phyloP scores from a whole-genome alignment of 2,113 vertebrate genomes.

The Origma solitaria region DNA sequence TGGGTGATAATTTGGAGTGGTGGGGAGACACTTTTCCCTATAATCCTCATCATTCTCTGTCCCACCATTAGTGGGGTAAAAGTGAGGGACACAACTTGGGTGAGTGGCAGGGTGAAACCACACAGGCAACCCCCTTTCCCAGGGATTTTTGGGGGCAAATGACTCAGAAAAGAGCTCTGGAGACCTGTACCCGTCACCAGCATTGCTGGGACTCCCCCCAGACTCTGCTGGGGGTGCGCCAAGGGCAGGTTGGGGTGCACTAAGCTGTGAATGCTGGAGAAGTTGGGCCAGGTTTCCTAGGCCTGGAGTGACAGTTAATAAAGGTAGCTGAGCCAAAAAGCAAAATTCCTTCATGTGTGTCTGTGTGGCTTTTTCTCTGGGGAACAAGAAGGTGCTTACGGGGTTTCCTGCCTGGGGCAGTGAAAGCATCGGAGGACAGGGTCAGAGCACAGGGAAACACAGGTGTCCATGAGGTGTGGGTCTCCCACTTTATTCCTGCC shows the following conservation, averaged over 20 bases:
- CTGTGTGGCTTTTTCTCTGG: not conserved
- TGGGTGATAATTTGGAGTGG: not conserved
- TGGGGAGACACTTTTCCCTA: not conserved
- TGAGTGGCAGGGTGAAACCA: not conserved
- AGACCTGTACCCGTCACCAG: not conserved
- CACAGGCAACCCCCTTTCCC: too few species aligned
- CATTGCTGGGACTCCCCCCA: not conserved
- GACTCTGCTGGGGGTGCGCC: not conserved
- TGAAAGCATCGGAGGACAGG: not conserved
- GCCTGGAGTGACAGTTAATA: not conserved
- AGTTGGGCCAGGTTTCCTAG: not conserved
- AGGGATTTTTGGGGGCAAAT: not conserved
- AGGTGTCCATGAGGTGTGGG: accelerated
- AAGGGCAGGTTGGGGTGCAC: not conserved
- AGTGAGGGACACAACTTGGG: not conserved
- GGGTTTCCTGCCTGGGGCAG: not conserved
- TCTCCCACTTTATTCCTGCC: not conserved
- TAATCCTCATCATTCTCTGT: not conserved
- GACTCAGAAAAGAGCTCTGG: accelerated
- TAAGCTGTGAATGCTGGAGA: not conserved
- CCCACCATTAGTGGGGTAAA: not conserved
- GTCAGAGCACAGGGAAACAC: not conserved
- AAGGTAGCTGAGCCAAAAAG: not conserved
- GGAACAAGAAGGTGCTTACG: accelerated
- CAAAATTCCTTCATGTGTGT: not conserved